Conservation (phyloP, 2,113 vertebrate genomes). For the Neodon shergylaensis region DNA sequence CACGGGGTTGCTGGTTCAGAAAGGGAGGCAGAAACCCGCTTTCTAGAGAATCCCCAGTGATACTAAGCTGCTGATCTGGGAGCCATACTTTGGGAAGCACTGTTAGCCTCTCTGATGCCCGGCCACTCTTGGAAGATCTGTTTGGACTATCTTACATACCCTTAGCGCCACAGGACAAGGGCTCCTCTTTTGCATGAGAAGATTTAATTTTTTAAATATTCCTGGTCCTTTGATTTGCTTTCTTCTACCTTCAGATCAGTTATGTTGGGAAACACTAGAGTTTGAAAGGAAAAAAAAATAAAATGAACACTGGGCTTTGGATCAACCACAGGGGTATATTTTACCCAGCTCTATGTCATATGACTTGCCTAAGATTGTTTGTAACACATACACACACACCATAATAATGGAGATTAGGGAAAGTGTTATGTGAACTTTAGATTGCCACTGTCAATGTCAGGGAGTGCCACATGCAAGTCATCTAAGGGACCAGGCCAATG, state of each 20-base stretch:
- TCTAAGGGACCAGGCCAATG: not conserved
- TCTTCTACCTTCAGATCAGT: not conserved
- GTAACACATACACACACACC: not conserved
- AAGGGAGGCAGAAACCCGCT: not conserved
- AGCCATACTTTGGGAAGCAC: not conserved
- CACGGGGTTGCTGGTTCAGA: not conserved
- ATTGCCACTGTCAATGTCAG: not conserved
- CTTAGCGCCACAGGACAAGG: not conserved
- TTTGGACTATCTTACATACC: not conserved
- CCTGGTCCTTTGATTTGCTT: not conserved
- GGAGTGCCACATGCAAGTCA: not conserved
- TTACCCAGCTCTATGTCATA: not conserved
- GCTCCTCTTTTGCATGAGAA: not conserved
- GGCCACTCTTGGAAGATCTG: not conserved
- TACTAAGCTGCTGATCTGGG: not conserved
- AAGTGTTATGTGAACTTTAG: not conserved
- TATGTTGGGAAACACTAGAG: not conserved
- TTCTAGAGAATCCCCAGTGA: not conserved
- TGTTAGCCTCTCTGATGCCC: not conserved
- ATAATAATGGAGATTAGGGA: constrained; percentile 10
- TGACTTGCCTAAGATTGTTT: not conserved
- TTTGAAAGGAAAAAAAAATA: constrained; percentile 42
- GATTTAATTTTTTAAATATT: constrained; percentile 27
- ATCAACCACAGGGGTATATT: not conserved
- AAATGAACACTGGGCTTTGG: constrained; percentile 22